Base-by-base conservation (phyloP, 2,888 invertebrate species). In the Pomacea canaliculata region DNA sequence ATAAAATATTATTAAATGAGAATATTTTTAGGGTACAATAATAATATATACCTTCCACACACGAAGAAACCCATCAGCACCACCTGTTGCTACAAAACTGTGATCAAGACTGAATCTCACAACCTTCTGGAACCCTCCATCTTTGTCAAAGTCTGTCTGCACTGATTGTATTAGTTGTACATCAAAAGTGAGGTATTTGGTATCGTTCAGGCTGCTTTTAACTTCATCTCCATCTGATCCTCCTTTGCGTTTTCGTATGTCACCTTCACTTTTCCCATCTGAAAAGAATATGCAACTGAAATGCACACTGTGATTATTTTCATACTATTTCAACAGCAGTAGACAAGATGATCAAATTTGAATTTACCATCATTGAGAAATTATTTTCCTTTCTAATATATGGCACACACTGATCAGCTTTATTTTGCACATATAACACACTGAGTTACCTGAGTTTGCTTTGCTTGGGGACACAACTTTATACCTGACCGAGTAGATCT, bases 31-130 rank as follows among this genome's bases (percentile, higher is more conserved):
- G 10, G 51, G 16, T 16, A 56, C 16, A 56, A 56, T 56, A 69
- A 19, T 65, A 46, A 37, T 19, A 73, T 78, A 65, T 80, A 91
- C 91, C 85, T 94, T 93, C 98, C 98, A 98, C 16, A 98, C 91
- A 76, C 97, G 93, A 59, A 98, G 92, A 86, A 94, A 93, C 7
- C 97, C 96, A 91, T 98, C 98, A 0, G 95, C 94, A 51, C 98
- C 97, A 68, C 97, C 98, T 0, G 97, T 97, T 0, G 95, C 96
- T 94, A 98, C 94, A 49, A 95, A 89, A 85, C 94, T 94, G 13
- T 95, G 94, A 89, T 94, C 94, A 66, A 93, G 93, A 86, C 95
- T 95, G 83, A 96, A 94, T 73, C 94, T 93, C 19, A 97, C 96
- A 76, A 96, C 95, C 89, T 97, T 94, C 90, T 97, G 97, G 81